These are phyloP conservation scores for Papilio helenus DNA, from an alignment of 1,140 invertebrate genomes.

Conservation along the genomic window DNA sequence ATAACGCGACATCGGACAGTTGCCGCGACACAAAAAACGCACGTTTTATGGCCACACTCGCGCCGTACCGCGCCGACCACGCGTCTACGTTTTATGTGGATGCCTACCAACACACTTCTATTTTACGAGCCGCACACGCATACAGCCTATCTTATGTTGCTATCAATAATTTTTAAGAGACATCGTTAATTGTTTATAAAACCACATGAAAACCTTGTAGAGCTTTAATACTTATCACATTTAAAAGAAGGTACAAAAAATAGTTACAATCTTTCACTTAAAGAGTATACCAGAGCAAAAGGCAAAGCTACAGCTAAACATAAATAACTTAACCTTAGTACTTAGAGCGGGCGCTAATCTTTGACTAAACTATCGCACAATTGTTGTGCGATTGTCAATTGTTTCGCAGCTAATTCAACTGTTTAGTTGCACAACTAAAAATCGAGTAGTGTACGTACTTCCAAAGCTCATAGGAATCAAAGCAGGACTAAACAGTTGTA, in stretches of 20 bases:
- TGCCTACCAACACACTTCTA: slow-evolving; percentile 72
- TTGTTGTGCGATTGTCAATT: no score
- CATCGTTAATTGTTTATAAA: slow-evolving; percentile 54
- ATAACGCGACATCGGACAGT: slow-evolving; percentile 69
- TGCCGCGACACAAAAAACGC: slow-evolving; percentile 76
- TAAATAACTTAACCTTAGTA: no score
- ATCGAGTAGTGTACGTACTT: no score
- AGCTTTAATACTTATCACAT: not conserved
- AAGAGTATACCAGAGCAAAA: not conserved
- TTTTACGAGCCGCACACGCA: slow-evolving; percentile 67
- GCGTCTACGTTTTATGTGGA: slow-evolving; percentile 66
- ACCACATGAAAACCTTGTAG: slow-evolving; percentile 29
- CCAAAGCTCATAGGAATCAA: no score
- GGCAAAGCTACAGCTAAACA: not conserved
- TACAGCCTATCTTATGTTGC: slow-evolving; percentile 62
- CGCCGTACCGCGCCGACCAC: slow-evolving; percentile 47
- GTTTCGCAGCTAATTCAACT: not conserved
- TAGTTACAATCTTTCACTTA: not conserved
- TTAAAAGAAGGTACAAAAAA: not conserved
- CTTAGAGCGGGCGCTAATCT: no score
- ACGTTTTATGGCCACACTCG: slow-evolving; percentile 69
- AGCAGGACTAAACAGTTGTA: no score
- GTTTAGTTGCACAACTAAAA: no score
- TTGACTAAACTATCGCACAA: no score
- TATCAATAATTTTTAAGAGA: slow-evolving; percentile 72